These are phyloP conservation scores for Terrapene triunguis DNA, from an alignment of 2,113 vertebrate species.

Conservation along the genomic window DNA sequence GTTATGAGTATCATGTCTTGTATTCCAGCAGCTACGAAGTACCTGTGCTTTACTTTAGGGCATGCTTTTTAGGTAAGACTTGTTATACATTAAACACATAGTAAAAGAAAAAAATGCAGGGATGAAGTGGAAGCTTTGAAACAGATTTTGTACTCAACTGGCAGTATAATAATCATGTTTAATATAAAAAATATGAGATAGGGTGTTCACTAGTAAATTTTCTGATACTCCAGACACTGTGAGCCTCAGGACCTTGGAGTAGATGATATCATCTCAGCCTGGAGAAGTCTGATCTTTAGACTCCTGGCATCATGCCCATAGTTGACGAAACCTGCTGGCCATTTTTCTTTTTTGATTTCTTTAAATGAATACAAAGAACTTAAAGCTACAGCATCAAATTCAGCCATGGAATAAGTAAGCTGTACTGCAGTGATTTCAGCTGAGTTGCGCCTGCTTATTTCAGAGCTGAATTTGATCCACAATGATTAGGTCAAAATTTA, in stretches of 20 bases:
- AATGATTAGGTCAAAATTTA: slow-evolving; percentile 37
- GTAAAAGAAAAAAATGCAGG: neutral
- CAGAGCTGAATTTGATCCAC: neutral
- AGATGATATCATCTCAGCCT: slow-evolving; percentile 79
- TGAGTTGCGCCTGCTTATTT: neutral
- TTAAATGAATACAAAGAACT: slow-evolving; percentile 61
- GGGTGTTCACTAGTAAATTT: slow-evolving; percentile 71
- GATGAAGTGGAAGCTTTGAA: neutral
- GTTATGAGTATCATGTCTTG: slow-evolving; percentile 92
- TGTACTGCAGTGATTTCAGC: neutral
- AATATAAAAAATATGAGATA: slow-evolving; percentile 57
- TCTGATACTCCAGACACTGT: slow-evolving; percentile 46
- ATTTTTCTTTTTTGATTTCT: slow-evolving; percentile 69
- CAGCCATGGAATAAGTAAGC: neutral
- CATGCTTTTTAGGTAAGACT: slow-evolving; percentile 88
- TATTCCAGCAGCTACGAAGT: slow-evolving; percentile 92
- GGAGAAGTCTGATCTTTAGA: slow-evolving; percentile 76
- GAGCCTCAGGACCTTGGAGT: slow-evolving; percentile 56
- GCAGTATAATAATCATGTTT: slow-evolving; percentile 5
- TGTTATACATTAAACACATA: neutral
- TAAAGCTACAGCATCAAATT: slow-evolving; percentile 65
- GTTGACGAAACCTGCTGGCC: slow-evolving; percentile 74
- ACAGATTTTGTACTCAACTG: slow-evolving; percentile 6
- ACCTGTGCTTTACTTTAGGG: slow-evolving; percentile 94
- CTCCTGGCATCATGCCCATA: slow-evolving; percentile 76